Percentiles rank a stretch among this genome's conserved stretches.
Conservation (phyloP, 2,113 vertebrate species). For the Hassar affinis region DNA sequence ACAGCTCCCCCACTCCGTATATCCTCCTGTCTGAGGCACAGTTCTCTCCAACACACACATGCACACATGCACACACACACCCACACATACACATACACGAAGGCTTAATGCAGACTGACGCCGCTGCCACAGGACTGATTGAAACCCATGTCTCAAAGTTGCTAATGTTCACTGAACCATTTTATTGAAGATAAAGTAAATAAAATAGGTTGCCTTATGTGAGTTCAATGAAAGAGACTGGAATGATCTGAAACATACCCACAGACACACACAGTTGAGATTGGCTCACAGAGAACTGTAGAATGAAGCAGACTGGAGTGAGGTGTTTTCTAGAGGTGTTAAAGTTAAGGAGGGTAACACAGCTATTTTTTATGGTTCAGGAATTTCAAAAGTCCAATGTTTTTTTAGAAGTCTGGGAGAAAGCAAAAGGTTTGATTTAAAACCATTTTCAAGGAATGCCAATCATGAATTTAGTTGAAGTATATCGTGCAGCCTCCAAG, state of each 20-base stretch:
- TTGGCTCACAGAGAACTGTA: constrained; percentile 48
- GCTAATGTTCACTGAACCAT: constrained; percentile 92
- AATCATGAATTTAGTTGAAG: constrained; percentile 37
- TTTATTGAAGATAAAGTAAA: constrained; percentile 98
- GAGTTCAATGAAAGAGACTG: constrained; percentile 86
- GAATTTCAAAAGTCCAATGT: constrained; percentile 73
- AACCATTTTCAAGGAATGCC: constrained; percentile 48
- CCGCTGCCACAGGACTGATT: constrained; percentile 79
- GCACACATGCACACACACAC: constrained; percentile 63
- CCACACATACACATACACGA: constrained; percentile 34
- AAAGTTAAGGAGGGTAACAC: constrained; percentile 35
- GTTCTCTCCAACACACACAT: constrained; percentile 66
- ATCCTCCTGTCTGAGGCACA: constrained; percentile 53
- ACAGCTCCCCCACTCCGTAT: constrained; percentile 48
- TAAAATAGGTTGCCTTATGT: constrained; percentile 89
- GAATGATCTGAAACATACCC: constrained; percentile 79
- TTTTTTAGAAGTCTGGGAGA: constrained; percentile 69
- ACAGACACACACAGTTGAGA: constrained; percentile 39
- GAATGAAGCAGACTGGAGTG: constrained; percentile 49
- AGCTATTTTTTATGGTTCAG: constrained; percentile 65
- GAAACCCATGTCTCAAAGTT: constrained; percentile 88
- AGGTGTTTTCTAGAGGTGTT: constrained; percentile 58
- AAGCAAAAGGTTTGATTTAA: constrained; percentile 61
- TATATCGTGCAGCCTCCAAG: constrained; percentile 27
- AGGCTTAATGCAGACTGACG: constrained; percentile 79